phyloP scores from a whole-genome alignment of 2,113 vertebrate species.

The Podocnemis expansa region DNA sequence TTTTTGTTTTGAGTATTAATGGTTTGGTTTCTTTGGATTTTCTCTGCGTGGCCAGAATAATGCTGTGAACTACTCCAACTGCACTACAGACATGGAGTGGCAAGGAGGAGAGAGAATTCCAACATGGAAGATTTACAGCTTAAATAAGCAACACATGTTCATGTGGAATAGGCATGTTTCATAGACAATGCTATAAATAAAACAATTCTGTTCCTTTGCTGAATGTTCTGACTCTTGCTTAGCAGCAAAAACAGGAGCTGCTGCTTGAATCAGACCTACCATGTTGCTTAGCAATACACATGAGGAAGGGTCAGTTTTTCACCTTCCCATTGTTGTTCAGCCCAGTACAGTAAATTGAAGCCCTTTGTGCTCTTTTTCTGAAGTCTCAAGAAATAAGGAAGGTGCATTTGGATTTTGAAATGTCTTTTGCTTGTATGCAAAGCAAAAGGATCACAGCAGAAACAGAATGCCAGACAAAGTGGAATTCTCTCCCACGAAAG shows the following conservation, averaged over 20 bases:
- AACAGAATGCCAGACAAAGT: too few relatives aligned
- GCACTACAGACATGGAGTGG: fast-evolving
- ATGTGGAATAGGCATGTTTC: background rate
- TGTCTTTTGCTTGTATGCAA: background rate
- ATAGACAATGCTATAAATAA: background rate
- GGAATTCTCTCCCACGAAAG: too few relatives aligned
- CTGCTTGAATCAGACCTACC: background rate
- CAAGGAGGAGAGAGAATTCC: background rate
- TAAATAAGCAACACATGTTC: background rate
- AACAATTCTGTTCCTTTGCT: background rate
- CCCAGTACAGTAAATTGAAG: background rate
- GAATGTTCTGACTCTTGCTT: background rate
- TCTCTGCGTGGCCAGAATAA: background rate
- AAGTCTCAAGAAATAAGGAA: background rate
- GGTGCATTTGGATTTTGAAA: background rate
- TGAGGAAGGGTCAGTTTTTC: background rate
- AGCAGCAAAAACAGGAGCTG: background rate
- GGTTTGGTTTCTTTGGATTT: background rate
- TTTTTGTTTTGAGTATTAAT: background rate
- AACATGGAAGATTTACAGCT: background rate
- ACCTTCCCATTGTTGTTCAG: background rate
- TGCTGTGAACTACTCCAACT: fast-evolving
- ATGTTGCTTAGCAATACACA: background rate
- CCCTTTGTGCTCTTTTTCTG: background rate
- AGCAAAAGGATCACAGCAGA: background rate